Percentiles rank a stretch among this genome's conserved stretches.
Conservation (phyloP, 23 tunicate genomes). For the Halocynthia aurantium region DNA sequence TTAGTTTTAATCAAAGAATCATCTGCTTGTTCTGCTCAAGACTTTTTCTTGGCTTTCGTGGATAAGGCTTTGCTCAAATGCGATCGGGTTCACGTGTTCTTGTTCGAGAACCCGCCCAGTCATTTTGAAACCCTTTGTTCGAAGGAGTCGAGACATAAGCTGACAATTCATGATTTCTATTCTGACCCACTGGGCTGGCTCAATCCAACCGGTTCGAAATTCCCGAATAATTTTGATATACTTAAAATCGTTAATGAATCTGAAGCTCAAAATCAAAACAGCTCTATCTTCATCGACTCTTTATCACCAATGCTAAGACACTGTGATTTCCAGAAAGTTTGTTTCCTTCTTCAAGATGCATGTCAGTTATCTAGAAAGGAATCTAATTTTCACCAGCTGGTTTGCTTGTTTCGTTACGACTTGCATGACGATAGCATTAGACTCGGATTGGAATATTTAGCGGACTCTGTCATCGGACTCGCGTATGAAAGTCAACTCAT, state of each 20-base stretch:
- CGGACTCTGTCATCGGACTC: not conserved
- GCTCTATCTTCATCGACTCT: slow-evolving; percentile 8
- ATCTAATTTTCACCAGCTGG: not conserved
- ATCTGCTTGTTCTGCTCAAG: not conserved
- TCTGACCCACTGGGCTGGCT: slow-evolving; percentile 22
- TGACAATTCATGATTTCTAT: slow-evolving; percentile 6
- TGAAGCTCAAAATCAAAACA: not conserved
- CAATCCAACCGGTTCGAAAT: not conserved
- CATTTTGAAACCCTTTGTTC: not conserved
- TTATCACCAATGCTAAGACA: not conserved
- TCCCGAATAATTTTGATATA: not conserved
- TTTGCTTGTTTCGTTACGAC: slow-evolving; percentile 14
- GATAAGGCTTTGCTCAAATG: not conserved
- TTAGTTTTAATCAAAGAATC: too few species aligned
- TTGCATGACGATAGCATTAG: not conserved
- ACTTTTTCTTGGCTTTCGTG: slow-evolving; percentile 1
- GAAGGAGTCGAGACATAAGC: not conserved
- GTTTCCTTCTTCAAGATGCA: slow-evolving; percentile 7
- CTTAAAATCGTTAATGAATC: not conserved
- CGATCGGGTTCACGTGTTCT: slow-evolving; percentile 6
- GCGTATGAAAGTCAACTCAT: not conserved
- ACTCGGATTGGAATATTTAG: not conserved
- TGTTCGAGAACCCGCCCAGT: slow-evolving; percentile 8
- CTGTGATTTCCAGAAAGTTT: slow-evolving; percentile 8
- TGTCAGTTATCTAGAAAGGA: not conserved